Base-by-base conservation (phyloP, 2,797 vertebrate species). In the Hypotaenidia philippensis region DNA sequence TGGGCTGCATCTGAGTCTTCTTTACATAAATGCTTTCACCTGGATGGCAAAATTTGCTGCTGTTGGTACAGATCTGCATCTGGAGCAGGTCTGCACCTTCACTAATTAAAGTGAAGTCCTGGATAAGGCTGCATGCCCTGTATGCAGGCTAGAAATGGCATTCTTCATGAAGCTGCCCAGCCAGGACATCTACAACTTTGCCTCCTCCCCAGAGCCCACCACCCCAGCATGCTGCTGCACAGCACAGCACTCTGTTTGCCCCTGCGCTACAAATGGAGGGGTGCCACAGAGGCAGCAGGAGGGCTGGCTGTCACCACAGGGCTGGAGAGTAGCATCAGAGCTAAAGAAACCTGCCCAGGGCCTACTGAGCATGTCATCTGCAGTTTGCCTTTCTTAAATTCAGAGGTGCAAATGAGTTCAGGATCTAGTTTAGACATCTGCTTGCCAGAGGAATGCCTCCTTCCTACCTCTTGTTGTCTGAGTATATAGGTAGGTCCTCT, bases 21-120 rank as follows among this genome's bases (percentile, higher is more conserved):
- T 61, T 68, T 40, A 20, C 6, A 13, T 2, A n/a, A 18, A 3
- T 12, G 1, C 13, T 59, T 79, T 26, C 34, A n/a, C 15, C 25
- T 22, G n/a, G 36, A 34, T 6, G 4, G 22, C 9, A 52, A 47
- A n/a, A 70, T 57, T 18, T 32, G 15, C 27, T 63, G 21, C 27
- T 3, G 1, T 20, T 40, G 8, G 18, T 44, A 63, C n/a, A 87
- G 82, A 38, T 63, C 31, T 49, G 75, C 53, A 38, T 34, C 26
- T 21, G 55, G 34, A 59, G 34, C 22, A 57, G 59, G 27, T 76
- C 40, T 57, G 25, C 38, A 17, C 11, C 34, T 57, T 55, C 3
- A 0, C 7, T 36, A 65, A 1, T 40, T 74, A 59, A 76, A 76
- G 26, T 0, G 0, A 66, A 53, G 36, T 16, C 15, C 7, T 26